These are phyloP conservation scores for Gasterosteus aculeatus DNA, from an alignment of 2,113 vertebrate genomes.

Conservation along the genomic window DNA sequence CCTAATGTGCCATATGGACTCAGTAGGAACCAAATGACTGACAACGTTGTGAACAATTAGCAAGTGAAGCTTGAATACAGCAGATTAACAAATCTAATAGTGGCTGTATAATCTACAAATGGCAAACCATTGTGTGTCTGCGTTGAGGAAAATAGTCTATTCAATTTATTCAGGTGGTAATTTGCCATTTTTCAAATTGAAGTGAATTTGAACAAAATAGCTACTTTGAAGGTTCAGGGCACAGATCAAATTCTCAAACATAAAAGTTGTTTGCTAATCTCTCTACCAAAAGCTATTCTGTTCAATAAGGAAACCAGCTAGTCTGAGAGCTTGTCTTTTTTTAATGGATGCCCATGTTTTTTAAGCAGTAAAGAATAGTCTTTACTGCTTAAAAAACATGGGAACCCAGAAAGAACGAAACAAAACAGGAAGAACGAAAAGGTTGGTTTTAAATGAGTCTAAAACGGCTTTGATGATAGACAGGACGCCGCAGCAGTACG, in stretches of 20 bases:
- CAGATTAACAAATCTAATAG: background rate
- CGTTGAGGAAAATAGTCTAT: background rate
- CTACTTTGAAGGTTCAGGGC: no score
- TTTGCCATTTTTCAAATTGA: background rate
- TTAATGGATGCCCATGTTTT: no score
- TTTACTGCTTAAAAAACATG: no score
- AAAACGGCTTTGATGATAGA: no score
- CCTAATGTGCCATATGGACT: background rate
- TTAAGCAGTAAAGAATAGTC: background rate
- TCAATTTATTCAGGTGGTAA: background rate
- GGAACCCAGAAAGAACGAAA: no score
- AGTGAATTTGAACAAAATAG: background rate
- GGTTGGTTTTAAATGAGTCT: no score
- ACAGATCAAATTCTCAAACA: no score
- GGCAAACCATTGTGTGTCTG: background rate
- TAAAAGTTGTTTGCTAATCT: no score
- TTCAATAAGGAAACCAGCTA: no score
- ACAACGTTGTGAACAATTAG: background rate
- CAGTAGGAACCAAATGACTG: background rate
- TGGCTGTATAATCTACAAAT: background rate
- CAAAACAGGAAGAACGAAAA: no score
- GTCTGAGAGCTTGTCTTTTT: no score
- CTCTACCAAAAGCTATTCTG: no score
- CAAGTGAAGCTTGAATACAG: background rate
- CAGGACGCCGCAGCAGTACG: background rate